Base-by-base conservation (phyloP, 2,113 vertebrate species). In the Fregata magnificens region DNA sequence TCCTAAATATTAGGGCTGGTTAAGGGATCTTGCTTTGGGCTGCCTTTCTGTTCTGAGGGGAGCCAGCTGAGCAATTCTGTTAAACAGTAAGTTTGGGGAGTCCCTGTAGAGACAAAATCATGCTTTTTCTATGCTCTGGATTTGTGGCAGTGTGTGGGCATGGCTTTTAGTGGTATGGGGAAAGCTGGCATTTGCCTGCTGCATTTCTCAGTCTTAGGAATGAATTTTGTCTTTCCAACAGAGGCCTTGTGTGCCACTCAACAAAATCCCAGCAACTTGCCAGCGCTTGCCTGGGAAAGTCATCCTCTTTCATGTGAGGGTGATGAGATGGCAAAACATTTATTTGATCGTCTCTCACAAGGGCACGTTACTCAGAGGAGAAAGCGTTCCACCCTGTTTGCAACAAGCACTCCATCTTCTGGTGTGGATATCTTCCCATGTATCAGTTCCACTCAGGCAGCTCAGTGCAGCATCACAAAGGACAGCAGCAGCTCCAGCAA, bases 301-400 rank as follows among this genome's bases (percentile, higher is more conserved):
- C 74, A 66, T 65, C 13, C 26, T 38, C 31, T 88, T 89, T 86
- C 71, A 11, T 16, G 32, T 45, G 90, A 91, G 22, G 28, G 11
- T 1, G 38, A 90, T 65, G 91, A 95, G 70, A 91, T 77, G 56
- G 44, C 16, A 85, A 77, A 86, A 28, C 12, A 28, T 13, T 65
- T 45, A 16, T 71, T 55, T 38, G 63, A 93, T 71, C 62, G 73
- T 61, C 53, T 93, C n/a, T 84, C 94, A n/a, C 66, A 93, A 74
- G 92, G 80, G 26, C 86, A 96, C 0, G 1, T 98, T 50, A 98
- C 97, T 36, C 69, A 86, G 77, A 95, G 98, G 49, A 97, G 74
- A 70, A 98, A 96, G 20, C 44, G 14, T 40, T 97, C 93, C 52
- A 82, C 73, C 11, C 19, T 82, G 3, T 93, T 81, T 96, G 63